Percentiles rank a stretch among this genome's conserved stretches.
phyloP scores from a whole-genome alignment of 2,797 vertebrate species.

The Anas capensis region DNA sequence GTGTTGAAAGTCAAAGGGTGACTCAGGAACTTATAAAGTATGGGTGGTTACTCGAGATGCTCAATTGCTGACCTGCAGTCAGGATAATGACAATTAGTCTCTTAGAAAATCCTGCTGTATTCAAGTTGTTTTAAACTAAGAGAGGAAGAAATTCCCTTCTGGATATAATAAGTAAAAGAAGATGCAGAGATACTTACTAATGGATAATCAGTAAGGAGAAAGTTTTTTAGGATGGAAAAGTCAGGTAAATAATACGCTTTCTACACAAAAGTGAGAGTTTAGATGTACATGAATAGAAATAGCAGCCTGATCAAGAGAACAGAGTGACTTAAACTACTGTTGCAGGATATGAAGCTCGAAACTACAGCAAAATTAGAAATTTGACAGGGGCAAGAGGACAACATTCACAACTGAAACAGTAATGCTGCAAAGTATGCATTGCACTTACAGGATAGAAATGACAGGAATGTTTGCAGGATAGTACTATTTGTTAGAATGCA shows the following conservation, averaged over 20 bases:
- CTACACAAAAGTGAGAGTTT: background rate
- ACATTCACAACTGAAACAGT: background rate
- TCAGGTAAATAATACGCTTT: background rate
- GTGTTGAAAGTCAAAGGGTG: background rate
- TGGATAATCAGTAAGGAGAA: background rate
- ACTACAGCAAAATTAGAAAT: background rate
- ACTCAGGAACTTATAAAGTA: background rate
- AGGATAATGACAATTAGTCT: background rate
- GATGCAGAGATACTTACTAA: background rate
- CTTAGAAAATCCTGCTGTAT: background rate
- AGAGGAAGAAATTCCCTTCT: background rate
- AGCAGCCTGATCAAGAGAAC: background rate
- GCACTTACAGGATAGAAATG: background rate
- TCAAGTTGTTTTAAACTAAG: background rate
- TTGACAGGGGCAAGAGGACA: background rate
- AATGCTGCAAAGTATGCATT: background rate
- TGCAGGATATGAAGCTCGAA: background rate
- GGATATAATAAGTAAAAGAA: background rate
- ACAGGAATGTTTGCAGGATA: background rate
- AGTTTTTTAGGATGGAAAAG: background rate
- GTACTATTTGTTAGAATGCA: background rate
- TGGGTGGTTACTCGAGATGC: background rate
- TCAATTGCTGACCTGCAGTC: background rate
- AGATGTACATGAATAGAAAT: background rate
- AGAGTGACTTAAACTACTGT: background rate